phyloP scores from a whole-genome alignment of 2,113 vertebrate species.

The Gallinago media region DNA sequence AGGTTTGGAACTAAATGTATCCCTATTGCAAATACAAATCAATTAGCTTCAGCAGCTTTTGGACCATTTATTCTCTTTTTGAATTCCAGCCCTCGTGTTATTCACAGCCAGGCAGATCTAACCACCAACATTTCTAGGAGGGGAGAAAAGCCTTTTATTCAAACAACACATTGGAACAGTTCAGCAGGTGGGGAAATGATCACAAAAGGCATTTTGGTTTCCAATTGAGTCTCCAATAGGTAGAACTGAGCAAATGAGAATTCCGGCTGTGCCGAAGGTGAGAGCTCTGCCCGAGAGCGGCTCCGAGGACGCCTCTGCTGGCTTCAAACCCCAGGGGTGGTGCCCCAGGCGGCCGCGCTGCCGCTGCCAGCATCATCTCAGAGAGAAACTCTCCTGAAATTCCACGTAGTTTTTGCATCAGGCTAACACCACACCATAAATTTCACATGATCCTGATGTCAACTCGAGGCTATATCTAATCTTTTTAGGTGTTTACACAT shows the following conservation, averaged over 20 bases:
- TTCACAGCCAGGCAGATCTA: neutral
- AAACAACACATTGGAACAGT: neutral
- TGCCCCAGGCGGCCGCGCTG: neutral
- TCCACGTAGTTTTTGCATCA: neutral
- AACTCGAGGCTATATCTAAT: neutral
- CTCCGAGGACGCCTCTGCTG: rapidly evolving
- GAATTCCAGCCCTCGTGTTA: neutral
- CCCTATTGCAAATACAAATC: neutral
- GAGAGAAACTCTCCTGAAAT: neutral
- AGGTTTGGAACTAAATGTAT: neutral
- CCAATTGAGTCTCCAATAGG: neutral
- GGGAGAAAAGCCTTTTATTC: neutral
- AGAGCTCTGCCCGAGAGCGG: neutral
- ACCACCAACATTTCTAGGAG: neutral
- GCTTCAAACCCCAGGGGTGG: neutral
- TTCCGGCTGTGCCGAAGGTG: neutral
- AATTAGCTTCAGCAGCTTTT: neutral
- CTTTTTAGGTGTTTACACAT: neutral
- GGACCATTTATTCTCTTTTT: neutral
- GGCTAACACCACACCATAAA: neutral
- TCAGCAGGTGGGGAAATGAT: neutral
- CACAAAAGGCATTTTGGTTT: neutral
- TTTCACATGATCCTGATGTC: neutral
- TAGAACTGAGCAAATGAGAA: neutral
- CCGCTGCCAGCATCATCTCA: neutral